These are phyloP conservation scores for Heliconius ismenius DNA, from an alignment of 2,888 invertebrate genomes.

Conservation along the genomic window DNA sequence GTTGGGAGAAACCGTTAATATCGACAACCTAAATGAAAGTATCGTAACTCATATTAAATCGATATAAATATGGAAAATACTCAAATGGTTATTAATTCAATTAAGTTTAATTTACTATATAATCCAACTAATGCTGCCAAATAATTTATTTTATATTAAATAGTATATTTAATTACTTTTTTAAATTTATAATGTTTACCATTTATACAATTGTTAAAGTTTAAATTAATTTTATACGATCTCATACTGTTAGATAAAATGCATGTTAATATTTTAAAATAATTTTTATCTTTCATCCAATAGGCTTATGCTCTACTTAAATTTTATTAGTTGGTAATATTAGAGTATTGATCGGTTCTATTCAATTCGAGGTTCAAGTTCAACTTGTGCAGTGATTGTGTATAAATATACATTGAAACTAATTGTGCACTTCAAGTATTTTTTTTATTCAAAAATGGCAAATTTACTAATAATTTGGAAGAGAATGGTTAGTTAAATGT, in stretches of 20 bases:
- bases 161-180: neutral
- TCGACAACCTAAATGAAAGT: neutral
- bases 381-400: neutral
- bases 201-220: neutral
- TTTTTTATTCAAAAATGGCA: constrained; percentile 53
- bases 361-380: constrained; percentile 17
- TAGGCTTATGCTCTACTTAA: constrained; percentile 35
- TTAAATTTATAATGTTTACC: neutral
- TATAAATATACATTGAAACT: neutral
- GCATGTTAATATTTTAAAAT: neutral
- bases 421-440: neutral
- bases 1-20: neutral
- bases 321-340: constrained; percentile 36
- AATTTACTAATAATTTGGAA: constrained; percentile 62
- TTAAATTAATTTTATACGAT: too few relatives aligned
- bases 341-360: constrained; percentile 40
- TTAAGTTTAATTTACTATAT: neutral
- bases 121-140: too few relatives aligned
- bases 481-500: constrained; percentile 61
- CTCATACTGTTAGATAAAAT: too few relatives aligned
- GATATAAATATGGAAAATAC: neutral
- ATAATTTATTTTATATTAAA: neutral
- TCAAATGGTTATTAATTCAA: neutral
- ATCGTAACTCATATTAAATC: neutral
- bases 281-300: neutral